These are phyloP conservation scores for Threskiornis aethiopicus DNA, from an alignment of 2,797 vertebrate species.

Conservation along the genomic window DNA sequence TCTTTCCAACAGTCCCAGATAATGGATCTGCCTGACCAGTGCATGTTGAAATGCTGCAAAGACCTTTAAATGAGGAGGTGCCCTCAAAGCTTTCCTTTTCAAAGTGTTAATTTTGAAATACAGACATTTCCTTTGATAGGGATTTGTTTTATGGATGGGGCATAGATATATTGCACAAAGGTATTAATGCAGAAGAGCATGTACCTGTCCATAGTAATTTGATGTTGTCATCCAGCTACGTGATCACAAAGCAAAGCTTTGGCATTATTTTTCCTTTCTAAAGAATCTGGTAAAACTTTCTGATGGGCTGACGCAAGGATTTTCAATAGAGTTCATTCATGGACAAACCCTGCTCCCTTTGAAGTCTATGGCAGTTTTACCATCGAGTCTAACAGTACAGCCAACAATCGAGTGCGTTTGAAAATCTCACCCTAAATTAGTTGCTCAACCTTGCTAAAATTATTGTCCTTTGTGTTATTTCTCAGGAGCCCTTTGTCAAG, in stretches of 20 bases:
- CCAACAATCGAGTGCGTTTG: background rate
- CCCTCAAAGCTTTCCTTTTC: background rate
- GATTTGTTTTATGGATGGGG: background rate
- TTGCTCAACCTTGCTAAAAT: slow-evolving; percentile 59
- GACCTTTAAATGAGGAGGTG: background rate
- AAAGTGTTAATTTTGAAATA: background rate
- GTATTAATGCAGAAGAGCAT: background rate
- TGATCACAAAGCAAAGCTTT: background rate
- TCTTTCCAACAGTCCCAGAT: background rate
- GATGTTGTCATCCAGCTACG: background rate
- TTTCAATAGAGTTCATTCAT: background rate
- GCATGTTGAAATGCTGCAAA: background rate
- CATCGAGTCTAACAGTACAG: background rate
- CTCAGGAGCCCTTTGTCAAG: slow-evolving; percentile 50
- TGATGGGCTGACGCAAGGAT: background rate
- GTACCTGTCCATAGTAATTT: background rate
- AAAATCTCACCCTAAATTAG: slow-evolving; percentile 50
- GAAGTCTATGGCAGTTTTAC: background rate
- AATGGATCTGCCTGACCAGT: background rate
- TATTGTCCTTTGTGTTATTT: slow-evolving; percentile 54
- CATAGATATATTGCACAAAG: background rate
- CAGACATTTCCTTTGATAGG: background rate
- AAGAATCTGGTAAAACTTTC: background rate
- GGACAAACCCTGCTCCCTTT: background rate
- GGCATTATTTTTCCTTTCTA: background rate